Base-by-base conservation (phyloP, 2,888 invertebrate species). In the Catocala sponsa region DNA sequence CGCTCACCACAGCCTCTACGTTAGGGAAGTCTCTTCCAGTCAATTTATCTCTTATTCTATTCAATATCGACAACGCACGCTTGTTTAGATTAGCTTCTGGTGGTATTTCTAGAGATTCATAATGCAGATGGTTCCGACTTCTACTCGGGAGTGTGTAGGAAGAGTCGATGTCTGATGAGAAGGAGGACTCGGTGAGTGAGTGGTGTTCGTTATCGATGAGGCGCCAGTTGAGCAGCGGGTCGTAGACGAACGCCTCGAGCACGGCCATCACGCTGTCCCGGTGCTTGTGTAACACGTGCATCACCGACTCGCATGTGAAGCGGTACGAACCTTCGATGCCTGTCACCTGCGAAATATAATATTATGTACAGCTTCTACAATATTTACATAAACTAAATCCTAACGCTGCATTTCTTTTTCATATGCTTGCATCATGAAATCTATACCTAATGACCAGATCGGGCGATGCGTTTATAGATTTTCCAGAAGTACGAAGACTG, bases 231-330 rank as follows among this genome's bases (percentile, higher is more conserved):
- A 99, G 96, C 43, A 99, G 94, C 0, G 99, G 99, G 94, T 99
- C 99, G 85, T 99, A 99, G 0, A 99, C 99, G 89, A 99, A 99
- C 0, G 99, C 99, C 87, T 99, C 99, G 42, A 99, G 92, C 0
- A 99, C 99, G 0, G 99, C 99, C 98, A 99, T 98, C 56, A 99
- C 95, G 83, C 99, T 99, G 94, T 99, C 99, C 81, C 98, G 98
- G 88, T 99, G 99, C 50, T 98, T 96, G 71, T 98, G 96, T 11
- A 99, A 91, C 5, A 99, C 99, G 48, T 97, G 96, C 98, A 99
- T 99, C 0, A 99, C 99, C 9, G 98, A 97, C 87, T 99, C 99
- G 90, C 99, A 99, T 0, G 99, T 99, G 81, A 98, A 96, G 9
- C 98, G 96, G 88, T 99, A 99, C 15, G 98, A 99, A 56, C 99